Evolutionary conservation across 2,888 invertebrate species (phyloP), one percentile per base, ranked within the genome.

Genomic region (Mimachlamys varia): DNA sequence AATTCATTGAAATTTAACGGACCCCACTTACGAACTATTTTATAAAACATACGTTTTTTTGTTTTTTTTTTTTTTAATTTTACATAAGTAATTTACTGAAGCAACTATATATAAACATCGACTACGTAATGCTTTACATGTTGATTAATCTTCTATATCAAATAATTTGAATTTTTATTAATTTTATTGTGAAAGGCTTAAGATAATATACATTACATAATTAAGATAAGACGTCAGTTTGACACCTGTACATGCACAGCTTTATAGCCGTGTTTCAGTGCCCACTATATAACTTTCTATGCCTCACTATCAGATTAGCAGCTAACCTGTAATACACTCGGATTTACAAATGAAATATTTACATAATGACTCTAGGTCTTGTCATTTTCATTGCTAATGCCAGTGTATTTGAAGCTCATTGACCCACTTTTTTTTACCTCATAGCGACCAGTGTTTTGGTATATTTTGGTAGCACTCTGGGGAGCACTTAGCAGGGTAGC

Each of bases 391-490:
- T 27, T 22, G 22, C 76, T 76, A 76, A 76, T 76, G 33, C 33
- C 76, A 33, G 76, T 33, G 33, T n/a, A 58, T 58, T 22, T n/a
- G 58, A 22, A 22, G 58, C 58, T 58, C 58, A 19, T 58, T 58
- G 58, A 58, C 58, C 58, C 58, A 58, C 2, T 76, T 76, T 76
- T 76, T 44, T 10, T 33, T 33, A 27, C 0, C 76, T 76, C 76
- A 76, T 76, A 76, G 76, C 76, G 76, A 76, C 76, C 76, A 76
- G 76, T 76, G 76, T 76, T 76, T 27, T 76, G 76, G 76, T 76
- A 33, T 76, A 76, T 76, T 76, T 76, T 76, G 76, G 76, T 76
- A 76, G 76, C 76, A 76, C 76, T 76, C 76, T 33, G 76, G 12
- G 27, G 33, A 27, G 10, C 33, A 76, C 76, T 76, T 76, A 76